These are phyloP conservation scores for Tachuris rubrigastra DNA, from an alignment of 2,113 vertebrate species.

Conservation along the genomic window DNA sequence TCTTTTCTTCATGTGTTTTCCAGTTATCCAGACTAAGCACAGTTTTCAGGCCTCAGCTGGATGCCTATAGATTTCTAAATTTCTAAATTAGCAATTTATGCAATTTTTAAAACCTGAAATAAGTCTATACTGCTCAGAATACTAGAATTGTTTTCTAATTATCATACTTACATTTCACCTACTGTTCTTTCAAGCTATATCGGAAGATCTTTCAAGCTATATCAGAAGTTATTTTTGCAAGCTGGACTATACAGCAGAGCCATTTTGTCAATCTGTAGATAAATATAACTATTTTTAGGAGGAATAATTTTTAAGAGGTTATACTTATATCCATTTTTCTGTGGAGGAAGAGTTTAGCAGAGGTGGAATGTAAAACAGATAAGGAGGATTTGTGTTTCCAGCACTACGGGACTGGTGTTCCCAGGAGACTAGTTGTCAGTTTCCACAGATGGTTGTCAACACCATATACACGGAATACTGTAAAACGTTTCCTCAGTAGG, in stretches of 20 bases:
- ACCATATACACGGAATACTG: background rate
- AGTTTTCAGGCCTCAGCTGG: background rate
- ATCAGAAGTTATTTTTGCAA: constrained; percentile 30
- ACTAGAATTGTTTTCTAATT: background rate
- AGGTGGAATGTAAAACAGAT: constrained; percentile 14
- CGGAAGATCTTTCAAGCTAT: background rate
- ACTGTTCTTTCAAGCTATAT: background rate
- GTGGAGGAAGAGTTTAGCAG: constrained; percentile 3
- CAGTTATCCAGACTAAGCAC: background rate
- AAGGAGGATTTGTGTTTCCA: background rate
- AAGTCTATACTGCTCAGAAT: background rate
- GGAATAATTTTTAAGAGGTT: background rate
- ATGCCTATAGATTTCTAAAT: background rate
- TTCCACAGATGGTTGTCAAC: background rate
- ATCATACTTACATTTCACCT: background rate
- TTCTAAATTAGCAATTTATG: background rate
- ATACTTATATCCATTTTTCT: constrained; percentile 33
- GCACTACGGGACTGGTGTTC: background rate
- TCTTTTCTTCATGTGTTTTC: background rate
- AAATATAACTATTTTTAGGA: constrained; percentile 37
- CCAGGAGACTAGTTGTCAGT: background rate
- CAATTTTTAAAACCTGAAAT: background rate
- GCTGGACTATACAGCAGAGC: background rate
- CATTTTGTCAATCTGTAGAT: background rate
- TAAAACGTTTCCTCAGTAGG: background rate